Base-by-base conservation (phyloP, 2,797 vertebrate species). In the Gallinago nigripennis region DNA sequence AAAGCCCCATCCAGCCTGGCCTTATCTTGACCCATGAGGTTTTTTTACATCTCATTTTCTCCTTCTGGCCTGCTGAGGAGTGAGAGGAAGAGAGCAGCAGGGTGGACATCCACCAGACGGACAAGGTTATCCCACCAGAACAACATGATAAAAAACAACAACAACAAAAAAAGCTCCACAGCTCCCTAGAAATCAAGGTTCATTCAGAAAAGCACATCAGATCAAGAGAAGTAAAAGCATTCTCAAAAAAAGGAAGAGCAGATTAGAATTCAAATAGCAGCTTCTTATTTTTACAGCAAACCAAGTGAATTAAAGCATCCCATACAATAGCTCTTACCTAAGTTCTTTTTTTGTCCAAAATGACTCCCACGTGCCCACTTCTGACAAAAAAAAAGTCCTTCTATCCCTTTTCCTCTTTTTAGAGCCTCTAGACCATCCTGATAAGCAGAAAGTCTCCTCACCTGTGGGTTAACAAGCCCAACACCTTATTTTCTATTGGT, bases 381-480 rank as follows among this genome's bases (percentile, higher is more conserved):
- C 13, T 46, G 5, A 79, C 4, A 71, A 45, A 80, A 70, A 41
- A 41, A 25, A 17, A 0, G 5, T 3, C 1, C 5, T 63, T 48
- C 7, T 0, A 0, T 3, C 0, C 1, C 15, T 84, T 58, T 73
- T 61, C 7, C n/a, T 76, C 14, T 64, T 76, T 91, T 73, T 61
- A 65, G 25, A 86, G 28, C 7, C 33, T 66, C 23, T 35, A n/a
- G 19, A 28, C 31, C 16, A 43, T 16, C 46, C 54, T 73, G 19
- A 58, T 25, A 65, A 25, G 30, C 31, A 72, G 43, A 43, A 84
- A 41, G 7, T 35, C 43, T 64, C n/a, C 35, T 33, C 71, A 88
- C 71, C 90, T 92, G 35, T 37, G 23, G 39, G 39, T 63, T 95
- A 90, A 72, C 16, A 73, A 86, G 54, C 23, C 31, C 80, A 90